Base-by-base conservation (phyloP, 2,113 vertebrate genomes). In the Hucho hucho region DNA sequence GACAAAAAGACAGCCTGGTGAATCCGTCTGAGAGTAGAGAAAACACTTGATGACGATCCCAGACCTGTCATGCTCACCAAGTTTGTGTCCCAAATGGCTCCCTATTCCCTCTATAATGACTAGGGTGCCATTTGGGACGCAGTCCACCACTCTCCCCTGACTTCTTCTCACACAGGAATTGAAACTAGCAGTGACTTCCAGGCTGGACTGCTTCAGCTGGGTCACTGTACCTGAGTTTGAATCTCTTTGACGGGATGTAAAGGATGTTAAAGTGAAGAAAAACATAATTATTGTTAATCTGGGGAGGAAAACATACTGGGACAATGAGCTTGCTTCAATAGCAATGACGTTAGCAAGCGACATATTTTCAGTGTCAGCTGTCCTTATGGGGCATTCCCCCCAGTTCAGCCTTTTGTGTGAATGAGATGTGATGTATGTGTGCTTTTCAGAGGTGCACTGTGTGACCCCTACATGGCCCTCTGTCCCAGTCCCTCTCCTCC, bases 341-440 rank as follows among this genome's bases (percentile, higher is more conserved):
- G 76, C 70, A 74, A 64, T 74, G 87, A 83, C 80, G 75, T 79
- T 81, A 6, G 74, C 78, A 81, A 6, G 20, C 65, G 29, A 68
- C 83, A 76, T 83, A 81, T 87, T 80, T 91, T 91, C 88, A 75
- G 84, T 91, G 86, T 81, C 84, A 82, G 37, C 64, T 75, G 67
- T 53, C 73, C 76, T 90, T 90, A 72, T 87, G 70, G 65, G 74
- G 28, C 78, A 73, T 87, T 58, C 70, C 87, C 88, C 88, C 88
- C 79, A 81, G 90, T 89, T 91, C 86, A 91, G 76, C 59, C 70
- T 75, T 84, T 89, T 89, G 81, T 87, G 76, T 37, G 71, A 56
- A 18, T 32, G 49, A 87, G 81, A 86, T 84, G 26, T 79, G 81
- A 87, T 84, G 25, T 78, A 83, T 82, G 83, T 80, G 70, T 46